phyloP scores from a whole-genome alignment of 1,140 invertebrate genomes.

The Drosophila bifasciata region DNA sequence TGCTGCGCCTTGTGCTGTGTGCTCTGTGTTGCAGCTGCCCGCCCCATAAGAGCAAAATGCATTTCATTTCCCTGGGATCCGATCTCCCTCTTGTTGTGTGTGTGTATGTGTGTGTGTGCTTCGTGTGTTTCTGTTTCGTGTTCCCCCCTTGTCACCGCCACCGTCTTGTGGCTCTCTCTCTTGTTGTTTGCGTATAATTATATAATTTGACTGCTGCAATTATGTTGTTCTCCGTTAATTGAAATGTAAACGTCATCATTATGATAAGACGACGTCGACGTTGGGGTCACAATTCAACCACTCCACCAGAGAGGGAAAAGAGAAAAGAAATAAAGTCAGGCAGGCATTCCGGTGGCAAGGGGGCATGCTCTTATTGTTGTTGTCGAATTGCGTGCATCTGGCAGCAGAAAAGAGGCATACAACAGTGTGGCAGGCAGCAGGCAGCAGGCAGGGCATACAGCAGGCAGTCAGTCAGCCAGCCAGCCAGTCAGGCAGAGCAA shows the following conservation, averaged over 20 bases:
- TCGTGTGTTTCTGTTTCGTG: slow-evolving; percentile 9
- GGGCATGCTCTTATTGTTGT: slow-evolving; percentile 12
- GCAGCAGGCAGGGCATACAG: slow-evolving; percentile 1
- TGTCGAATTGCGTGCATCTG: slow-evolving; percentile 39
- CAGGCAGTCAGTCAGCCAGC: no score
- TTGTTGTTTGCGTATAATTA: slow-evolving; percentile 74
- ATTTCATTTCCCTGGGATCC: background rate
- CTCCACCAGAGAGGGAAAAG: slow-evolving; percentile 1
- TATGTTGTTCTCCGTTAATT: slow-evolving; percentile 78
- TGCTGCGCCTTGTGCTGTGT: slow-evolving; percentile 10
- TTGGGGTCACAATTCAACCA: slow-evolving; percentile 20
- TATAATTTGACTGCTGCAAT: slow-evolving; percentile 81
- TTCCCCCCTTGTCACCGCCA: background rate
- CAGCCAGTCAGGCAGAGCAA: background rate
- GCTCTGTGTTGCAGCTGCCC: slow-evolving; percentile 59
- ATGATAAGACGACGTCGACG: slow-evolving; percentile 68
- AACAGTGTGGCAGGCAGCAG: slow-evolving; percentile 4
- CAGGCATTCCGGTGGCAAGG: background rate
- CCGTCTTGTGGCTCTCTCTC: slow-evolving; percentile 2
- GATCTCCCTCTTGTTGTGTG: slow-evolving; percentile 14
- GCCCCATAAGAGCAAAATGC: slow-evolving; percentile 9
- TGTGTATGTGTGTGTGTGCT: slow-evolving; percentile 2
- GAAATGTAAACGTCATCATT: slow-evolving; percentile 82
- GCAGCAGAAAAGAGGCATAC: slow-evolving; percentile 1
- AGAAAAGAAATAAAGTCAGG: slow-evolving; percentile 7